phyloP scores from a whole-genome alignment of 1,140 invertebrate genomes.

The Drosophila seguyi region DNA sequence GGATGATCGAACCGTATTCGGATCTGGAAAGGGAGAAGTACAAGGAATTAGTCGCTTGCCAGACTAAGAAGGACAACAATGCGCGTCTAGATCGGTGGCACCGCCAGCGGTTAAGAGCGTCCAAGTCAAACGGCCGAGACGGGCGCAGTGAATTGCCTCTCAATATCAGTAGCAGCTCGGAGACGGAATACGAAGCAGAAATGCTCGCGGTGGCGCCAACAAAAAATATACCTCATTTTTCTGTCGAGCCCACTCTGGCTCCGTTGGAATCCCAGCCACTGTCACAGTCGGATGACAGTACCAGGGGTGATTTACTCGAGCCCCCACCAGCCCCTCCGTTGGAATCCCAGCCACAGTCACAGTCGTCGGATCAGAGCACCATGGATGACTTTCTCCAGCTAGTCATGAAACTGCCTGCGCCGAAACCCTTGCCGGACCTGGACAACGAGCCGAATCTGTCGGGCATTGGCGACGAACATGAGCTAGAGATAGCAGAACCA shows the following conservation, averaged over 20 bases:
- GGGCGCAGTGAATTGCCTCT: neutral
- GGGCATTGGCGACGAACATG: slow-evolving; percentile 10
- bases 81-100: slow-evolving; percentile 43
- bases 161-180: too few relatives aligned
- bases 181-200: neutral
- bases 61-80: slow-evolving; percentile 47
- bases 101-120: neutral
- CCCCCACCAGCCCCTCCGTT: too few relatives aligned
- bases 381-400: neutral
- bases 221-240: neutral
- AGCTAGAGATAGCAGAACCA: neutral
- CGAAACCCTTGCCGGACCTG: neutral
- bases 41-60: slow-evolving; percentile 12
- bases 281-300: neutral
- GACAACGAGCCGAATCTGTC: neutral
- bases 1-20: slow-evolving; percentile 50
- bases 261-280: neutral
- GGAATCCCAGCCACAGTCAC: neutral
- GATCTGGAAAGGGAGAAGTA: neutral
- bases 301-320: too few relatives aligned
- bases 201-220: neutral
- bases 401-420: neutral
- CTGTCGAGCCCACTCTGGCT: neutral
- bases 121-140: neutral
- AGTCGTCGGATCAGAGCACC: neutral